These are phyloP conservation scores for Diphyllodes magnificus DNA, from an alignment of 2,113 vertebrate species.

Conservation along the genomic window DNA sequence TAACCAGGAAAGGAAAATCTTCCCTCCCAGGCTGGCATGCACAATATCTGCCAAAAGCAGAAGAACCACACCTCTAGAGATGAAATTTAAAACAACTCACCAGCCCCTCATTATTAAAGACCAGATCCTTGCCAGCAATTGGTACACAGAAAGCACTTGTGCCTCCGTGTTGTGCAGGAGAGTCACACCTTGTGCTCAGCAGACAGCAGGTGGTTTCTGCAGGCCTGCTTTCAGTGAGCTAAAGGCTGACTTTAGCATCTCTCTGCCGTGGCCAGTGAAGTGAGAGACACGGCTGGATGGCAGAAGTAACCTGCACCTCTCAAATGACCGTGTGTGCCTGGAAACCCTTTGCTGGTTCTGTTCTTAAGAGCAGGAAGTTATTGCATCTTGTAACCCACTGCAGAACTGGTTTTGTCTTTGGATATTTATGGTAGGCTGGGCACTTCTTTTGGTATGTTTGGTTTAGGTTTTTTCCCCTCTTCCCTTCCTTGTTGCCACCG, in stretches of 20 bases:
- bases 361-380: background rate
- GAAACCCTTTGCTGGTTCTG: background rate
- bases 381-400: background rate
- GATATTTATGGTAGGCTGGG: background rate
- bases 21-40: background rate
- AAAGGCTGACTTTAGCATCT: background rate
- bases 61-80: background rate
- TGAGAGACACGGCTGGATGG: background rate
- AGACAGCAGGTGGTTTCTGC: background rate
- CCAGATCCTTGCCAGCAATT: background rate
- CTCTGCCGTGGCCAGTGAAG: background rate
- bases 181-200: background rate
- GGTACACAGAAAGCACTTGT: background rate
- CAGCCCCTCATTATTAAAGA: background rate
- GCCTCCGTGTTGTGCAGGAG: background rate
- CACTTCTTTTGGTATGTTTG: background rate
- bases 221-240: background rate
- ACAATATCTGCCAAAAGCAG: background rate
- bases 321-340: background rate
- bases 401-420: background rate
- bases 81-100: background rate
- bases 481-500: background rate
- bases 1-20: background rate
- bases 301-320: background rate
- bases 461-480: background rate